A percentile compares a stretch with the other conserved stretches of the same genome.
Evolutionary conservation across 2,888 invertebrate genomes (phyloP).

Genomic region (Parnassius apollo): DNA sequence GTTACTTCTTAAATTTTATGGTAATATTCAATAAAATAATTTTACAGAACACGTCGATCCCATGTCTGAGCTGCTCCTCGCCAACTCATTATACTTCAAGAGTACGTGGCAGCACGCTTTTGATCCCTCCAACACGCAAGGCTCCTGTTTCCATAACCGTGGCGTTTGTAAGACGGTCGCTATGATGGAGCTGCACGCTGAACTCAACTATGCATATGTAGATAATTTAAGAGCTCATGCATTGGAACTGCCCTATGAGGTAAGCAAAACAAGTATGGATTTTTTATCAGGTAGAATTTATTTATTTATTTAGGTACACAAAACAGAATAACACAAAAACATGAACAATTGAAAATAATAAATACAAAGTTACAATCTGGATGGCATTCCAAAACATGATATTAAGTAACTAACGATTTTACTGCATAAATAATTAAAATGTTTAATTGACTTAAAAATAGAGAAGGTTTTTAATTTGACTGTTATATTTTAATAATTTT

Average conservation of each 20-base stretch:
- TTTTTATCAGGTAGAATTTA: too few species aligned
- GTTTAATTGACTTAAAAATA: too few species aligned
- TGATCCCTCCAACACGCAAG: slow-evolving; percentile 66
- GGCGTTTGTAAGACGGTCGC: slow-evolving; percentile 69
- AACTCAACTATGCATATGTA: slow-evolving; percentile 81
- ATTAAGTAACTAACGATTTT: too few species aligned
- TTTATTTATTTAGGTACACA: too few species aligned
- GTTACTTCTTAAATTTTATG: too few species aligned
- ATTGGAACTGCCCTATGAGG: slow-evolving; percentile 84
- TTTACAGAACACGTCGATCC: slow-evolving; percentile 71
- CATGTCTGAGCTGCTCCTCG: slow-evolving; percentile 76
- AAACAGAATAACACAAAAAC: too few species aligned
- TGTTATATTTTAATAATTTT: too few species aligned
- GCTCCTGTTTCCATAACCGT: slow-evolving; percentile 77
- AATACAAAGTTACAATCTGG: too few species aligned
- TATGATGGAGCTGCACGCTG: slow-evolving; percentile 82
- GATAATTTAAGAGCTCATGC: slow-evolving; percentile 81
- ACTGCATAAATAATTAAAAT: too few species aligned
- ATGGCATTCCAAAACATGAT: too few species aligned
- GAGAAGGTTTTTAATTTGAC: too few species aligned
- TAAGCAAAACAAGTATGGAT: slow-evolving; percentile 43
- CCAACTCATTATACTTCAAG: slow-evolving; percentile 85
- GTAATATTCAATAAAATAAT: not conserved
- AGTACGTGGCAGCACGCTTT: slow-evolving; percentile 83
- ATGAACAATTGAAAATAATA: too few species aligned